Conservation (phyloP, 2,113 vertebrate species). For the Meriones unguiculatus region DNA sequence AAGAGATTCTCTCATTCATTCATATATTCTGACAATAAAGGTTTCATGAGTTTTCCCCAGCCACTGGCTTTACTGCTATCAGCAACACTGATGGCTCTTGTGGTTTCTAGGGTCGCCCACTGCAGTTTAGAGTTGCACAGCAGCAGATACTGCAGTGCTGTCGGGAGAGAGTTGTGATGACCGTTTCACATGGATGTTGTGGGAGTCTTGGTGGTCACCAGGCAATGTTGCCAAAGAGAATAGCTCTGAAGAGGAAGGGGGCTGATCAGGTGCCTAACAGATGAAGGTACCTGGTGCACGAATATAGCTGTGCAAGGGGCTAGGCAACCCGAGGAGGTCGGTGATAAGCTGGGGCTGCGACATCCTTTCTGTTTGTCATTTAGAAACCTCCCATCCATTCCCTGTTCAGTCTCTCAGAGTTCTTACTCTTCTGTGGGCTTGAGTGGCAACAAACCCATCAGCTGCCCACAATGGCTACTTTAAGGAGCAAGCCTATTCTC, state of each 20-base stretch:
- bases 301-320: accelerated
- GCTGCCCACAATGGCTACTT: neutral
- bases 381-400: too few species aligned
- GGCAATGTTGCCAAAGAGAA: neutral
- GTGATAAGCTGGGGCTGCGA: neutral
- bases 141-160: neutral
- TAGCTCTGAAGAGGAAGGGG: neutral
- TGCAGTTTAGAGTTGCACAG: neutral
- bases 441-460: neutral
- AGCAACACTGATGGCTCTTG: neutral
- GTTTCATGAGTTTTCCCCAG: neutral
- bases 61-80: neutral
- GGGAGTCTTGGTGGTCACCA: too few species aligned
- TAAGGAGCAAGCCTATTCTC: neutral
- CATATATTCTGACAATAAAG: neutral
- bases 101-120: neutral
- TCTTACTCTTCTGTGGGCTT: neutral
- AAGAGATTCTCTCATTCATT: neutral
- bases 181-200: accelerated
- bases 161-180: neutral
- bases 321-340: neutral
- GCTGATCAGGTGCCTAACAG: neutral
- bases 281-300: accelerated
- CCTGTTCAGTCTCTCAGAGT: neutral
- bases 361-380: neutral